Evolutionary conservation across 37 sponge, comb jelly and placozoan genomes (phyloP).

Genomic region (Ianthella basta): DNA sequence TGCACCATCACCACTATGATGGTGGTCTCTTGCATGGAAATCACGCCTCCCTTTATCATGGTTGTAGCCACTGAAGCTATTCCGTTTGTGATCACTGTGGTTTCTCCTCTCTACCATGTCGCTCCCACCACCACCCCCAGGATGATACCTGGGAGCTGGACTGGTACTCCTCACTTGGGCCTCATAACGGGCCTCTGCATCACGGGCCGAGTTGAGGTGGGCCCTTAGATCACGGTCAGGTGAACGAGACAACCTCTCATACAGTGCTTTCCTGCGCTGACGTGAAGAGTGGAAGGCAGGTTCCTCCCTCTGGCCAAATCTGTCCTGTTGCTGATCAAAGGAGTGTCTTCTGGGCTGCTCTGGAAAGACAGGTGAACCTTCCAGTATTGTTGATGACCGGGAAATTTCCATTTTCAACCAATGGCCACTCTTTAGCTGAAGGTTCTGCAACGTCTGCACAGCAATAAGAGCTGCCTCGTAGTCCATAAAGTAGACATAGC

Average conservation of each 20-base stretch:
- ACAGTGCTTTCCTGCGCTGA: neutral
- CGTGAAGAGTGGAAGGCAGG: neutral
- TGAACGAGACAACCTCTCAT: neutral
- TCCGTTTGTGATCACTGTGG: neutral
- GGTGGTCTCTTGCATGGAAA: neutral
- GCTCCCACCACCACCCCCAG: too few relatives aligned
- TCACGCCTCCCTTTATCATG: neutral
- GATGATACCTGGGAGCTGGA: neutral
- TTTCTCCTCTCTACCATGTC: too few relatives aligned
- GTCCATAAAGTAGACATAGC: slow-evolving; percentile 74
- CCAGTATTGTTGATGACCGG: neutral
- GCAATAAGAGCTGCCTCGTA: slow-evolving; percentile 78
- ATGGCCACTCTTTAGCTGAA: slow-evolving; percentile 49
- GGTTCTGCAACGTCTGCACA: slow-evolving; percentile 40
- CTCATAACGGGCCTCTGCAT: neutral
- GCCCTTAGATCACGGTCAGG: slow-evolving; percentile 19
- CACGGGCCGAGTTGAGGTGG: slow-evolving; percentile 14
- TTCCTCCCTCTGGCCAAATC: slow-evolving; percentile 21
- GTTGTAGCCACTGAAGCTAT: neutral
- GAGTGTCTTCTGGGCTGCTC: neutral
- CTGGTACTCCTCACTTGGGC: neutral
- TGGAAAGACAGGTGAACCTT: neutral
- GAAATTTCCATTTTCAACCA: slow-evolving; percentile 60
- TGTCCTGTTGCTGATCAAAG: too few relatives aligned
- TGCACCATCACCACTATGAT: neutral